These are phyloP conservation scores for Phalacrocorax brasilianus DNA, from an alignment of 2,113 vertebrate species.

Conservation along the genomic window DNA sequence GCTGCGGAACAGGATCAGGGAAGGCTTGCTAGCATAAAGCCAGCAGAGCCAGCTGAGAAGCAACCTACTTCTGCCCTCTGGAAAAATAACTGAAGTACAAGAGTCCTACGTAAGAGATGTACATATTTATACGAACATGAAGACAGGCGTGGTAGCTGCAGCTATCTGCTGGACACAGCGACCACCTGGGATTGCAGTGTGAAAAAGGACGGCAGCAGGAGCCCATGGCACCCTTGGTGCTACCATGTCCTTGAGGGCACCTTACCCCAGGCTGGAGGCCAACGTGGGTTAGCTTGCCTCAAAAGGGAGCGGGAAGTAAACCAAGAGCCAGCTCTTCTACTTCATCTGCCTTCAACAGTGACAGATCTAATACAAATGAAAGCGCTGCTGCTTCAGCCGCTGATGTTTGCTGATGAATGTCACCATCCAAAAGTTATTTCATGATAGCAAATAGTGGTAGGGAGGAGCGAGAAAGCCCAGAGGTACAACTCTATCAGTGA, in stretches of 20 bases:
- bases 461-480: neutral
- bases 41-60: neutral
- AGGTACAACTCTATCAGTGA: neutral
- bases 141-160: rapidly evolving
- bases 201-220: neutral
- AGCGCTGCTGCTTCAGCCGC: neutral
- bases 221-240: neutral
- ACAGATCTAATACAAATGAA: neutral
- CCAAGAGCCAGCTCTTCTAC: neutral
- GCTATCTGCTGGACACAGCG: rapidly evolving
- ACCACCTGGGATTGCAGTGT: rapidly evolving
- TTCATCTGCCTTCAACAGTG: too few species aligned
- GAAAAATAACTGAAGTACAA: neutral
- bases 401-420: neutral
- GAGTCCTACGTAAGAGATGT: neutral
- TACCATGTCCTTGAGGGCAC: neutral
- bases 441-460: rapidly evolving
- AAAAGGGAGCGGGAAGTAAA: neutral
- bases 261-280: neutral
- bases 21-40: neutral
- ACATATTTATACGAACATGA: rapidly evolving
- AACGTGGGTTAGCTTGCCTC: neutral
- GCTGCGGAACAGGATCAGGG: rapidly evolving
- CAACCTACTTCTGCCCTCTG: neutral
- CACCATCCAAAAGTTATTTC: neutral